A percentile compares a stretch with the other conserved stretches of the same genome.
Evolutionary conservation across 2,888 invertebrate genomes (phyloP).

Genomic region (Seira sanloemensis): DNA sequence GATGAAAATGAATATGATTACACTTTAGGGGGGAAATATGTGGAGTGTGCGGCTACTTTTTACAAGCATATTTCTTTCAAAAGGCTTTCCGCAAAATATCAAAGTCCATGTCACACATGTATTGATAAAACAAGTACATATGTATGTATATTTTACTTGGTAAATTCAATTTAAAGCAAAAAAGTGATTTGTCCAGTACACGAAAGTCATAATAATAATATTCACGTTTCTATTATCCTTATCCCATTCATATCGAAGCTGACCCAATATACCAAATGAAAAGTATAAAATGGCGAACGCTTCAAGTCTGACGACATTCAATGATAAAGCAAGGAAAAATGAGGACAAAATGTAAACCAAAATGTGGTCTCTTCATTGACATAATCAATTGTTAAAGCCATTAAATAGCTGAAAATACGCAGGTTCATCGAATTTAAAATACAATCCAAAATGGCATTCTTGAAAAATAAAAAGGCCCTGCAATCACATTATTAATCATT

Average conservation of each 20-base stretch:
- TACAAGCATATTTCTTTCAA: too few relatives aligned
- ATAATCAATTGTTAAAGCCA: background rate
- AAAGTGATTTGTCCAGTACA: too few relatives aligned
- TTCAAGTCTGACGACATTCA: too few relatives aligned
- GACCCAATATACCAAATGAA: background rate
- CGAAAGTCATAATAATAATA: too few relatives aligned
- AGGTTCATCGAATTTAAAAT: background rate
- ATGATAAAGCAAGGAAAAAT: background rate
- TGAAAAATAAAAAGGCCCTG: background rate
- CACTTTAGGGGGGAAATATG: too few relatives aligned
- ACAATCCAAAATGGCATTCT: background rate
- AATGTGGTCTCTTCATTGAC: background rate
- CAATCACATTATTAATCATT: background rate
- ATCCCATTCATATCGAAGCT: background rate
- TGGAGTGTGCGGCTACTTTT: too few relatives aligned
- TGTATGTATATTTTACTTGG: too few relatives aligned
- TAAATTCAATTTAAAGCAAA: too few relatives aligned
- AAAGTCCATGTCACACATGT: too few relatives aligned
- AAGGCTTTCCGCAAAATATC: too few relatives aligned
- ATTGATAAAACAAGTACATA: too few relatives aligned
- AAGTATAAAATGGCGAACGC: background rate
- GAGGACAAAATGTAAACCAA: background rate
- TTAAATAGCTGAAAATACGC: background rate
- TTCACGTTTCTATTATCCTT: background rate
- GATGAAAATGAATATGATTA: too few relatives aligned